These are phyloP conservation scores for Diorhabda elongata DNA, from an alignment of 1,140 invertebrate genomes.

Conservation along the genomic window DNA sequence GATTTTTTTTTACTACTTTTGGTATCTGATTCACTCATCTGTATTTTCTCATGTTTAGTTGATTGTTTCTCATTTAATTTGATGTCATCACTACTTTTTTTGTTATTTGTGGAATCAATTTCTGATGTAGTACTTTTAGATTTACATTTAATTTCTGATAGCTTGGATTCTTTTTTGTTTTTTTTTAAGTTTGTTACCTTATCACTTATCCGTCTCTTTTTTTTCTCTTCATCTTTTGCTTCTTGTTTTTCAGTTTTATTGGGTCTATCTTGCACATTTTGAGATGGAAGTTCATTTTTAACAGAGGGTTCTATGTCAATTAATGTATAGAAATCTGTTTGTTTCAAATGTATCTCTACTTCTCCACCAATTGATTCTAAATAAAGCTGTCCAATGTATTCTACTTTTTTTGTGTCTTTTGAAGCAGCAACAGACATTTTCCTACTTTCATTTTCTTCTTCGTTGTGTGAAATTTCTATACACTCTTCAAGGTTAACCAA, in stretches of 20 bases:
- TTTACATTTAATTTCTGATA: no score
- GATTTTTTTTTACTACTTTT: background rate
- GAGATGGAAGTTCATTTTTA: background rate
- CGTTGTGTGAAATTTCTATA: background rate
- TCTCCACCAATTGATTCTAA: constrained; percentile 3
- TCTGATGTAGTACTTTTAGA: no score
- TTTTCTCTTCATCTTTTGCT: background rate
- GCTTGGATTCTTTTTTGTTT: no score
- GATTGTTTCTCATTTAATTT: background rate
- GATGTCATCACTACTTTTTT: no score
- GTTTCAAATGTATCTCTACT: constrained; percentile 9
- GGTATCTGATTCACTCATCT: background rate
- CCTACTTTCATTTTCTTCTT: background rate
- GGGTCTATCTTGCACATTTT: background rate
- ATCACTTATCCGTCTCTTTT: background rate
- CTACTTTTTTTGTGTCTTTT: background rate
- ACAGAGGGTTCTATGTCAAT: constrained; percentile 7
- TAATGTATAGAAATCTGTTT: constrained; percentile 3
- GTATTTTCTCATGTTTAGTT: background rate
- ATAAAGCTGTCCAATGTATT: constrained; percentile 9
- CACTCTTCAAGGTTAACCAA: background rate
- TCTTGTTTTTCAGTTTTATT: background rate
- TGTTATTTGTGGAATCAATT: no score
- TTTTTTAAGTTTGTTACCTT: no score
- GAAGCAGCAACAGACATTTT: background rate